Evolutionary conservation across 2,797 vertebrate genomes (phyloP), one percentile per base, ranked within the genome.

Genomic region (Champsocephalus esox): DNA sequence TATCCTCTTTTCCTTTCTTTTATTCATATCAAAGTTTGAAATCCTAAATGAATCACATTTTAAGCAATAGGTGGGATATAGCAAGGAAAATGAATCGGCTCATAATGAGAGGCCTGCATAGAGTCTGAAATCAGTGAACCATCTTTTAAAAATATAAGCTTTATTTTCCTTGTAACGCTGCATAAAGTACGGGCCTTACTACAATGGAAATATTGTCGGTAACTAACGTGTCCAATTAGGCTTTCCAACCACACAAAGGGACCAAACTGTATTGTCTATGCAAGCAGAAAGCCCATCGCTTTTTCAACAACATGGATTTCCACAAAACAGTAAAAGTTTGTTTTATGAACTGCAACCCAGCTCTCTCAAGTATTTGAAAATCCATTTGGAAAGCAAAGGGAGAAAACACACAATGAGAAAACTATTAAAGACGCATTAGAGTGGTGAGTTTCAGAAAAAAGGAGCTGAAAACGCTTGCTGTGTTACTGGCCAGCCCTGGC

Each of bases 381-480:
- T 68, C 81, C 74, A 87, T 90, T 84, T 80, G 79, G 70, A 83
- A 81, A 84, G 57, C 75, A 81, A 66, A 67, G 70, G 54, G 43
- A 32, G 32, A 79, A 87, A 85, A 75, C 41, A 85, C 44, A 61
- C 21, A 70, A 74, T 59, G 72, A 80, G 84, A 85, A 86, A 90
- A 85, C 85, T 75, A 88, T 92, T 88, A 92, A 81, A 86, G 70
- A 84, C 34, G 16, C 81, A 89, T 90, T 83, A 88, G 66, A 75
- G 74, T 45, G 65, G 49, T 76, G 48, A 63, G 58, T 80, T 65
- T 56, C 13, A 63, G 38, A 38, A 56, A 43, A 24, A 66, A 28
- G 52, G 7, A 21, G 83, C 86, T 87, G 77, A 89, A 91, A 93
- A 93, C 66, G 70, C 75, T 60, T 61, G 60, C 74, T 62, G 79